Base-by-base conservation (phyloP, 2,113 vertebrate species). In the Brachypodius melanocephalos region DNA sequence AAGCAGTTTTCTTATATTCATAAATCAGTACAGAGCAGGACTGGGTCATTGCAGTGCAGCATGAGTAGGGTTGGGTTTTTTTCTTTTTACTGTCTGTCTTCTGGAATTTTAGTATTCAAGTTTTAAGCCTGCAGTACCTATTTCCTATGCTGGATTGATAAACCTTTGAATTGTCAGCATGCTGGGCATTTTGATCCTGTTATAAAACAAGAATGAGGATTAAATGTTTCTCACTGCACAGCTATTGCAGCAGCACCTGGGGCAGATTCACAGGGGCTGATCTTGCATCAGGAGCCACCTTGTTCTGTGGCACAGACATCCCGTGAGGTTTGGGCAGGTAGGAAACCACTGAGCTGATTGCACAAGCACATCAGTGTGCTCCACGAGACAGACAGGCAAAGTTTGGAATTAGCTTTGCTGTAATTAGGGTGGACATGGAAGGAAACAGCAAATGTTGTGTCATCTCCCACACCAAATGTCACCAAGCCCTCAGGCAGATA, bases 121-220 rank as follows among this genome's bases (percentile, higher is more conserved):
- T 65, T 82, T 58, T 18, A 65, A 89, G 40, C 67, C 49, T 26
- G 3, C 16, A 25, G 32, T 25, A 5, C 11, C 2, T 40, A 22
- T 81, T 75, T 69, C 80, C 80, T 95, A 12, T 58, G 29, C 43
- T 63, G 55, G 29, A 59, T 61, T 55, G 83, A 38, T 80, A 59
- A 94, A 77, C 36, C 80, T 93, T 86, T 69, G 73, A 74, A 86
- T 81, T 77, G 63, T 14, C 66, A 67, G 19, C 51, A 66, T 3
- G 10, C 68, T 78, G 73, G 87, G 40, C 57, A 21, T 81, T 93
- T 92, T 84, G 48, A 74, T 88, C 73, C 52, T 45, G 72, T 59
- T 22, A 17, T 78, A 49, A 77, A 87, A 40, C 36, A 52, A 67
- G 73, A 72, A 34, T 12, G 36, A 74, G 28, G 77, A 91, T 81